Evolutionary conservation across 2,888 invertebrate species (phyloP), one percentile per base, ranked within the genome.

Genomic region (Sinohyriopsis cumingii): DNA sequence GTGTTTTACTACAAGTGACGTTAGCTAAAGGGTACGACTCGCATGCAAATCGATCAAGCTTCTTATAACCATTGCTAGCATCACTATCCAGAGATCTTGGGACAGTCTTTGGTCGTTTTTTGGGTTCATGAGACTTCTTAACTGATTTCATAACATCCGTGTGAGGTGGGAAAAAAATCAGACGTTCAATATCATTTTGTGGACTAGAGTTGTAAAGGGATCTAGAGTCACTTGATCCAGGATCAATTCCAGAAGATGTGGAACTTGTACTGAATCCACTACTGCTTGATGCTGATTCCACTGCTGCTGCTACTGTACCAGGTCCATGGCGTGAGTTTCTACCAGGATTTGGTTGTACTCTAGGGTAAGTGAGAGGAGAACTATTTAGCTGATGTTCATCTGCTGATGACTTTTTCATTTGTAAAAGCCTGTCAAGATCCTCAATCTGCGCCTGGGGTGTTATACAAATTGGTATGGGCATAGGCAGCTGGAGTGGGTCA

Each of bases 111-210:
- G 78, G 72, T 55, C 72, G 68, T 56, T 56, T 65, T 59, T 73
- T 77, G n/a, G 77, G 59, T 15, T 68, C 69, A 59, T 71, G 68
- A 59, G 75, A 75, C 24, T 64, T 22, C 67, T 69, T 72, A 24
- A 68, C 45, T 20, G 56, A 64, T 53, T 70, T 73, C 55, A 65
- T 60, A 22, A 71, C 76, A 63, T 85, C 84, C 15, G 84, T 75
- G 71, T 86, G 86, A n/a, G 86, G 86, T 55, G 86, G 86, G 55
- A 78, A 82, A 67, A 85, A 86, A 20, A 86, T 78, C 20, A 86
- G 72, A 53, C 84, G 73, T 62, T 86, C 84, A 67, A 86, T 79
- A 73, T 82, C 82, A 71, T 73, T 80, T 61, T 76, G 70, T 22
- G 81, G 81, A 71, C 79, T 79, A 57, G 73, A 73, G 28, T 67